Base-by-base conservation (phyloP, 2,113 vertebrate species). In the Psammodynastes pulverulentus region DNA sequence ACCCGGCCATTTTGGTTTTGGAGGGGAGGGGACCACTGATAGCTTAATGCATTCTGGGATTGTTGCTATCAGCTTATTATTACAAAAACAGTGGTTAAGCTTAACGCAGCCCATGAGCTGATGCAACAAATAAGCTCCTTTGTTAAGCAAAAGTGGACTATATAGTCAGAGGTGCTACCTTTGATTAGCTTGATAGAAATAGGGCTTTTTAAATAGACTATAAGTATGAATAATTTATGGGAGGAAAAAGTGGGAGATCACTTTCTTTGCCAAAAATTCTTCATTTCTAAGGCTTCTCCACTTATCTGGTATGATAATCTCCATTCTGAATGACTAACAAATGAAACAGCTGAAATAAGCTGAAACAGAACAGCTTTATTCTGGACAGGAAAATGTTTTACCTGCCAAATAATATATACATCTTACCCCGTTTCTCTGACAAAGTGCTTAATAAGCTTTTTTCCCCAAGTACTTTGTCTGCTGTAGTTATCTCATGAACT, bases 341-440 rank as follows among this genome's bases (percentile, higher is more conserved):
- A 94, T 92, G 90, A 85, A 88, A 84, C 89, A 6, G 2, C 85
- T 96, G 92, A 93, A 85, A 91, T 51, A 89, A 8, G 3, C 85
- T 96, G 91, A 93, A 79, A 91, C 43, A 89, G 52, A 94, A 46
- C 45, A 96, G 48, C 92, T 94, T 96, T 84, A 90, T 92, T 45
- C 88, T 96, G 91, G 72, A 92, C 84, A 34, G 10, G 84, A 88
- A 95, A 94, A 94, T 84, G 2, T 19, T 79, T 95, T 62, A 90
- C 87, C 84, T 95, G 92, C 88, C 92, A 96, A 93, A 94, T 89
- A 92, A 96, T 95, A 95, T 48, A 90, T 29, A 90, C 3, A 90
- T 95, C 95, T 93, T 46, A 54, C 56, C 87, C 88, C 93, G 56
- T 92, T 94, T 89, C 90, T 51, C 88, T 94, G 89, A 92, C 89